Evolutionary conservation across 1,140 invertebrate species (phyloP), one percentile per base, ranked within the genome.

Genomic region (Heliothis subflexa): DNA sequence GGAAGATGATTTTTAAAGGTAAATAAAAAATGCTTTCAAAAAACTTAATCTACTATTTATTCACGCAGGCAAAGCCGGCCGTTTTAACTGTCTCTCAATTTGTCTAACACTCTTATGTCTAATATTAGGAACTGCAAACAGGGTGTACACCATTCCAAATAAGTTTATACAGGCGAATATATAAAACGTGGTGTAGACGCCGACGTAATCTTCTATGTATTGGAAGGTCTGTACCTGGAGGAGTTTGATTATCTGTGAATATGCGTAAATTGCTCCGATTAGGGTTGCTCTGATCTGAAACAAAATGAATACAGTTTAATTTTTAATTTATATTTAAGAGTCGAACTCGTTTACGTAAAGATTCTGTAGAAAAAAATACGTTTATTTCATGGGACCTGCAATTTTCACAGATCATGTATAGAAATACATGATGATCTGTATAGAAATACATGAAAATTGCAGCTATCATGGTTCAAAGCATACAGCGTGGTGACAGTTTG

Each of bases 81-180:
- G 86, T 81, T 88, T 92, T 74, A 94, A 64, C 33, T 92, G 90
- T 47, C 81, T 86, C 61, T 94, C 92, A 52, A 94, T 88, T 49
- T 90, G 88, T 81, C 73, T 88, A 3, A 87, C 78, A 64, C 57
- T 88, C 50, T 88, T 90, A n/a, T 81, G 64, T n/a, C 85, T 89
- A 16, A 90, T 82, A n/a, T 88, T 77, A 0, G 92, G 92, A 33
- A 91, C 66, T 1, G 75, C 84, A 9, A 86, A 86, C 14, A 91
- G 50, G 0, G 84, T 71, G 79, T 93, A 94, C 76, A 93, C 87
- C 0, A 86, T 90, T 10, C 86, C 91, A 73, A 85, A 86, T 16
- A 93, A 55, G 78, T 93, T 93, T 10, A 94, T 71, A 59, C 87
- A 80, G 0, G 91, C 86, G 47, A 90, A 94, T 62, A 93, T 87